phyloP scores from a whole-genome alignment of 35 echinoderm and acorn worm genomes.

The Stichopus chloronotus region DNA sequence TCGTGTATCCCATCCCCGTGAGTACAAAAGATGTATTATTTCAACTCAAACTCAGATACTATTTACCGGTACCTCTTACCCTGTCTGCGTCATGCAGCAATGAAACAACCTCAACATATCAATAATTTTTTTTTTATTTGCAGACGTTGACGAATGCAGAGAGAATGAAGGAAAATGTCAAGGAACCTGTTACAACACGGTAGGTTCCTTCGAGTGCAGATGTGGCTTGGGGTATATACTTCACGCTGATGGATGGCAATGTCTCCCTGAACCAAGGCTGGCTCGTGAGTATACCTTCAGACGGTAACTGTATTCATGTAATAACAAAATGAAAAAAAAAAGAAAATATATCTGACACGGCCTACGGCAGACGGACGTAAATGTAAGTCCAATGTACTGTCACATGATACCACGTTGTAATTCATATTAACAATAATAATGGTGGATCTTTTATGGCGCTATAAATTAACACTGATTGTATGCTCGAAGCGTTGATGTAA shows the following conservation, averaged over 20 bases:
- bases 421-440: too few species aligned
- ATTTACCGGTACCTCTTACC: not conserved
- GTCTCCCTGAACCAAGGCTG: conserved; percentile 31
- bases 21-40: not conserved
- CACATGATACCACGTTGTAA: too few species aligned
- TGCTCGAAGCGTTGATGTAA: too few species aligned
- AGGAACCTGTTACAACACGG: not conserved
- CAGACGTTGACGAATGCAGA: conserved; percentile 46
- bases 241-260: conserved; percentile 39
- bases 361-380: too few species aligned
- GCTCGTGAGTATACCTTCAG: conserved; percentile 21
- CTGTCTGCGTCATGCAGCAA: not conserved
- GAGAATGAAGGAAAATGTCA: conserved; percentile 29
- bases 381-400: too few species aligned
- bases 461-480: too few species aligned
- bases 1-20: not conserved
- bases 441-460: too few species aligned
- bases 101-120: not conserved
- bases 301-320: too few species aligned
- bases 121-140: not conserved
- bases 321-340: too few species aligned
- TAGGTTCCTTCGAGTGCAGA: conserved; percentile 32
- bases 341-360: too few species aligned
- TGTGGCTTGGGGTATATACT: conserved; percentile 25
- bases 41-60: not conserved